phyloP scores from a whole-genome alignment of 2,797 vertebrate species.

The Erpetoichthys calabaricus region DNA sequence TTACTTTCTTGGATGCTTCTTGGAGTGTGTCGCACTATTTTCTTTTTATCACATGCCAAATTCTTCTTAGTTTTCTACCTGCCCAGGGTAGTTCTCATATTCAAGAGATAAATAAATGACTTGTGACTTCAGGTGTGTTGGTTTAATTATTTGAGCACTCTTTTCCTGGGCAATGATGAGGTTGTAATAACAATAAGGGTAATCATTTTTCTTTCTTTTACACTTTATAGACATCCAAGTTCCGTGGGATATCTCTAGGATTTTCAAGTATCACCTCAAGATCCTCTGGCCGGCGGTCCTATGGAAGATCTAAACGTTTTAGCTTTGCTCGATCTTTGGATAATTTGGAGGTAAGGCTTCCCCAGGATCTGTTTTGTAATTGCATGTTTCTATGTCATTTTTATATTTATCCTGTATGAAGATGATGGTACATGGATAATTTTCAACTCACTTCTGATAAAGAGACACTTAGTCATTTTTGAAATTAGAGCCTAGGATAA shows the following conservation, averaged over 20 bases:
- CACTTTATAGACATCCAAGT: constrained; percentile 52
- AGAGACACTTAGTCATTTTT: too few species aligned
- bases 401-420: too few species aligned
- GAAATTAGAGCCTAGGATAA: too few species aligned
- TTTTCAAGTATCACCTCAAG: constrained; percentile 62
- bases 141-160: constrained; percentile 9
- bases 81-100: too few species aligned
- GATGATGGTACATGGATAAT: too few species aligned
- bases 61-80: constrained; percentile 22
- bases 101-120: too few species aligned
- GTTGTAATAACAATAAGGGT: neutral
- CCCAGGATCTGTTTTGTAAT: neutral
- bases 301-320: constrained; percentile 73
- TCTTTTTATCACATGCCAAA: neutral
- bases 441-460: too few species aligned
- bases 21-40: neutral
- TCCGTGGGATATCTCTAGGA: constrained; percentile 57
- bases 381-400: too few species aligned
- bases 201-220: constrained; percentile 13
- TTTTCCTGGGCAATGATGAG: too few species aligned
- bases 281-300: constrained; percentile 66
- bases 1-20: too few species aligned
- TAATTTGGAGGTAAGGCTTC: constrained; percentile 71
- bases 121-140: too few species aligned
- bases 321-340: constrained; percentile 89